Conservation (phyloP, 2,888 invertebrate species). For the Pyrrhia umbra region DNA sequence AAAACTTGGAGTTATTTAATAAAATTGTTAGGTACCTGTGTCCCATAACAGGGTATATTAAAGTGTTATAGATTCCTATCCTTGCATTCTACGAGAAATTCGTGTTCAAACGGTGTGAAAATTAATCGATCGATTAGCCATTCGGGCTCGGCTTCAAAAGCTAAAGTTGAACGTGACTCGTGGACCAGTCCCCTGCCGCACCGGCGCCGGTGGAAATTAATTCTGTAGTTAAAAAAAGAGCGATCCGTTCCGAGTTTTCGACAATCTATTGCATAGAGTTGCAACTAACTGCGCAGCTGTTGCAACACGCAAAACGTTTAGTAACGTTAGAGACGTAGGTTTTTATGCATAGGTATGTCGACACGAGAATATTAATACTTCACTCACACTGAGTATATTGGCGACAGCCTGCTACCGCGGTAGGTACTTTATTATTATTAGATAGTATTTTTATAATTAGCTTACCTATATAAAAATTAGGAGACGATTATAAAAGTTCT, state of each 20-base stretch:
- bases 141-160: conserved; percentile 81
- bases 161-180: conserved; percentile 85
- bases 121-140: conserved; percentile 89
- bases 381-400: conserved; percentile 59
- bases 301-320: conserved; percentile 65
- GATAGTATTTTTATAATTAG: too few relatives aligned
- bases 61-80: conserved; percentile 67
- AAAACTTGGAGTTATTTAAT: conserved; percentile 42
- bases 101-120: conserved; percentile 85
- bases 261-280: conserved; percentile 75
- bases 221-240: conserved; percentile 78
- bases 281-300: conserved; percentile 69
- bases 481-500: too few relatives aligned
- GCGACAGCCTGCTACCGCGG: conserved; percentile 10
- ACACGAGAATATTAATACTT: conserved; percentile 68
- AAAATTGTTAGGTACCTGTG: conserved; percentile 21
- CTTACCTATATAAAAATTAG: too few relatives aligned
- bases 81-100: conserved; percentile 77
- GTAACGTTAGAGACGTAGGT: conserved; percentile 43
- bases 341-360: conserved; percentile 46
- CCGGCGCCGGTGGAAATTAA: conserved; percentile 79
- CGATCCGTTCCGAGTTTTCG: conserved; percentile 73
- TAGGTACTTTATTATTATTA: conserved; percentile 14
- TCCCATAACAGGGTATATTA: conserved; percentile 34
- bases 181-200: conserved; percentile 78